Base-by-base conservation (phyloP, 53 echinoderm and acorn worm genomes). In the Astropecten irregularis region DNA sequence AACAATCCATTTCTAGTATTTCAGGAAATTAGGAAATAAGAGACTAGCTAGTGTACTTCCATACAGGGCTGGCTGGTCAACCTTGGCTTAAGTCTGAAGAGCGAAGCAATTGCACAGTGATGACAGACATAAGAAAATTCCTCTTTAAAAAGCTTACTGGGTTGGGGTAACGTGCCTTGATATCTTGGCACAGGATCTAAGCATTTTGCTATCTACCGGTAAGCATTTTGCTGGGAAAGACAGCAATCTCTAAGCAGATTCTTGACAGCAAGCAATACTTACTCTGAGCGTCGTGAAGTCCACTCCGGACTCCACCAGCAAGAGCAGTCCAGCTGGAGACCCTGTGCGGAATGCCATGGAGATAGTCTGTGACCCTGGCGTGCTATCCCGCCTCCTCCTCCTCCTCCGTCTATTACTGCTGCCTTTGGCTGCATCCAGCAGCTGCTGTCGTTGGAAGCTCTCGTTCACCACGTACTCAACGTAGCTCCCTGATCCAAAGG, bases 211-310 rank as follows among this genome's bases (percentile, higher is more conserved):
- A n/a, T n/a, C n/a, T n/a, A n/a, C n/a, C n/a, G n/a, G n/a, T n/a
- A n/a, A n/a, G n/a, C n/a, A n/a, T n/a, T n/a, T n/a, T n/a, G n/a
- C 27, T 58, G 59, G 9, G 9, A 58, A 54, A 22, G 4, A 22
- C 25, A 54, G 9, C 20, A 54, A 54, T 54, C 29, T 30, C 14
- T 9, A 34, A 19, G 30, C 5, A 29, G 28, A 19, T 10, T 28
- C 9, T 30, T 9, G 63, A 9, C 58, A 59, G 28, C n/a, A n/a
- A n/a, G n/a, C n/a, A 29, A 3, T 47, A 25, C 63, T 21, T 93
- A 97, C 97, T 90, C 92, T 86, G 40, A 97, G 53, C 11, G 77
- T 49, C n/a, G 97, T 97, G 62, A 94, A 97, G 29, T 92, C 82
- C 21, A 59, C 49, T 13, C 79, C 90, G 0, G 93, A 92, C 52